Base-by-base conservation (phyloP, 2,797 vertebrate genomes). In the Cyclopterus lumpus region DNA sequence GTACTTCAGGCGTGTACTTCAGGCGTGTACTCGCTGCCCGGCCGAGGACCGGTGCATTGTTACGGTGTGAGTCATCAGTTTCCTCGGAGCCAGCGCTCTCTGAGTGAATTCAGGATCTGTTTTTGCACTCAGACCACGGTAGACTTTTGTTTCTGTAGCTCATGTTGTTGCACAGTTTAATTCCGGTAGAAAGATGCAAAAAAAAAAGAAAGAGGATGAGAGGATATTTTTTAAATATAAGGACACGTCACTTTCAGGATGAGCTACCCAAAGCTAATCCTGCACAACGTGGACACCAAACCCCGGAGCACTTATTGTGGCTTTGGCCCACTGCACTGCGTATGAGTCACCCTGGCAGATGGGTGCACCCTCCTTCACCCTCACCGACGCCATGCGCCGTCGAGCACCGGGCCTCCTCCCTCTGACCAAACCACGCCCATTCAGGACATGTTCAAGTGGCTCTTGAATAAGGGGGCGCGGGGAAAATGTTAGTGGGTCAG, bases 401-500 rank as follows among this genome's bases (percentile, higher is more conserved):
- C 11, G 15, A 79, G 30, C 34, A 63, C 58, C 75, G 82, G 75
- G 62, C 65, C 73, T 70, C 46, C 0, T 72, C 83, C 77, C 76
- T 77, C 65, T 73, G 76, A 61, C 40, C 34, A 36, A 51, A 73
- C 49, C 69, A 30, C 28, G 2, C 18, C 73, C 18, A 34, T 82
- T 65, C 63, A 71, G 84, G 51, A 16, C 10, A 40, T 9, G 68
- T 64, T 66, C 55, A 44, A 77, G 44, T 81, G 62, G 63, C 55
- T 74, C 73, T 73, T 80, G 75, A 86, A 85, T 85, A 85, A 81
- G 72, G 84, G 38, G 72, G 38, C 78, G 80, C 62, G 34, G 66
- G 57, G 60, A 44, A 79, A 81, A 89, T 87, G 82, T 83, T 77
- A 81, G 71, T 64, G 78, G 83, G 82, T 90, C 86, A 55, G 74